Evolutionary conservation across 2,888 invertebrate species (phyloP), one percentile per base, ranked within the genome.

Genomic region (Cosmia pyralina): DNA sequence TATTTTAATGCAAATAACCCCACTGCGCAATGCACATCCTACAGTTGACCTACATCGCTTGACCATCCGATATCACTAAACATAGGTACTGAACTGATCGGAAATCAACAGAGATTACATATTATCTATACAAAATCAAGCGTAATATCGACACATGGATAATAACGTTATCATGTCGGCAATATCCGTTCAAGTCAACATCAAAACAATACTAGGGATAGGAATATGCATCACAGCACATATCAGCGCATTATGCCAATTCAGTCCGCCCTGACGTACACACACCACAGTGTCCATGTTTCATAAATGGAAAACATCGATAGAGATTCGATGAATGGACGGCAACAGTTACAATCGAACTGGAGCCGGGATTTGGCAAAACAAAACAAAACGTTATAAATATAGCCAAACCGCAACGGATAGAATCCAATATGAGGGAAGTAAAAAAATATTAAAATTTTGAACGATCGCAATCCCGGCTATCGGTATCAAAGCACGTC

Each of bases 401-500:
- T 92, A 93, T 93, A 92, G 88, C 89, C 85, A 93, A 93, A 94
- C 95, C 94, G 91, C 94, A 92, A 81, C 90, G 90, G 91, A 93
- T 92, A 92, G 93, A 94, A 94, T 93, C 91, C 92, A 94, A 94
- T 95, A 95, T 93, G 92, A 93, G 92, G 88, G 83, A 91, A 92
- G 93, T 90, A 89, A 92, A 94, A 94, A 94, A 93, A 93, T 91
- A 95, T 95, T 93, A 92, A 95, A 95, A 94, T 93, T 93, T 94
- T 87, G 89, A 94, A 90, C 93, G 92, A 92, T 92, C 90, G 90
- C 94, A 95, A 96, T 95, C 96, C 95, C 89, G 87, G 93, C 93
- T 95, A 96, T 95, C 96, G 93, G 90, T 95, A 94, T 94, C 96
- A 95, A 94, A 95, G 96, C 96, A 96, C 96, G 96, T 96, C 94